Evolutionary conservation across 1,140 invertebrate species (phyloP), one percentile per base, ranked within the genome.

Genomic region (Dermatophagoides farinae): DNA sequence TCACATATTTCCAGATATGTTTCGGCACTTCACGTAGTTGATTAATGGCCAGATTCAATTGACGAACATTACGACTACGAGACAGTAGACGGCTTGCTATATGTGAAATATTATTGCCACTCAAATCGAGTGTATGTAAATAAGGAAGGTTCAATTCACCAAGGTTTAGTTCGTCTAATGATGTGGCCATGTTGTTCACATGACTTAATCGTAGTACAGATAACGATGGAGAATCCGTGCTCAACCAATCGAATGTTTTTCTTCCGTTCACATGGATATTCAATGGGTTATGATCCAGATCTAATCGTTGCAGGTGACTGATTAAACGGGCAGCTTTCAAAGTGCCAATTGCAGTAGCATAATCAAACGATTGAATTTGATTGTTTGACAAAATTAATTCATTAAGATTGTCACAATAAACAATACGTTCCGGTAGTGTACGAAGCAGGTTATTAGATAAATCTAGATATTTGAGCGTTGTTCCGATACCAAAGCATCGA

Each of bases 281-380:
- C 57, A 90, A 70, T 63, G 80, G 77, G 71, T 92, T 90, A 59
- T 78, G 73, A 22, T 80, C 79, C 46, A 90, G 70, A 71, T 85
- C 81, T 31, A 92, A 68, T 62, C 87, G 79, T 51, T 86, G 75
- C 37, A 90, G 72, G 65, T 80, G 82, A 44, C 78, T 77, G 54
- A 86, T 71, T 70, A 83, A 82, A 16, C 78, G 79, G 89, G 88
- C 68, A 87, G 12, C 31, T 4, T 4, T 31, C 2, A 31, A 4
- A 8, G 31, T 31, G 31, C n/a, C n/a, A 31, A 31, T 31, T 78
- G 79, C 72, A 89, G 88, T 69, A 86, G 16, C 20, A 58, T 57
- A 18, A 60, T 78, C 20, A 84, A 90, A 71, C 65, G 84, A 81
- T 39, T 79, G 77, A 23, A 91, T 77, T 11, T 76, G 70, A 71